Evolutionary conservation across 2,888 invertebrate species (phyloP).

Genomic region (Pollenia amentaria): DNA sequence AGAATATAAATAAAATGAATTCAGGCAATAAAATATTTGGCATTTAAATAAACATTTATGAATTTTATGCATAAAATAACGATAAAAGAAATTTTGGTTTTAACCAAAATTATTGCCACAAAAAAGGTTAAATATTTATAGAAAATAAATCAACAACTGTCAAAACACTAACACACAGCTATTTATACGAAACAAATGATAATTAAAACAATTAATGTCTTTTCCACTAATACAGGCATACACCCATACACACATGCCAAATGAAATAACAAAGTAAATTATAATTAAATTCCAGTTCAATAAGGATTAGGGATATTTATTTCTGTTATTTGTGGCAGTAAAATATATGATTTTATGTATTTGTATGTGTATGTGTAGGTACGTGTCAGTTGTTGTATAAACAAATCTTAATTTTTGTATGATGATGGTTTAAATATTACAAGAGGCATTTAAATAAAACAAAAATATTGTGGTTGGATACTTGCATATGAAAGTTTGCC

Average conservation of each 20-base stretch:
- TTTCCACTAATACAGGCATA: conserved; percentile 17
- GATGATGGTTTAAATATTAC: conserved; percentile 29
- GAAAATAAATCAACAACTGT: conserved; percentile 64
- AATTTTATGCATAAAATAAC: conserved; percentile 59
- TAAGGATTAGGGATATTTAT: conserved; percentile 40
- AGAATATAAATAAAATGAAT: conserved; percentile 32
- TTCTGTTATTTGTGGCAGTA: conserved; percentile 1
- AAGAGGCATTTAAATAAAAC: conserved; percentile 34
- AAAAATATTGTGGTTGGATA: conserved; percentile 30
- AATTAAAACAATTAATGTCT: conserved; percentile 70
- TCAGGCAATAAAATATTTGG: conserved; percentile 27
- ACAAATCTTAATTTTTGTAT: conserved; percentile 44
- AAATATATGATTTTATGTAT: conserved; percentile 1
- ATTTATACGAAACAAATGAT: conserved; percentile 34
- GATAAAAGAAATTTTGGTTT: conserved; percentile 41
- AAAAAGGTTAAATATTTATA: background rate
- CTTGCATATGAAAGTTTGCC: conserved; percentile 22
- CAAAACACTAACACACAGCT: conserved; percentile 18
- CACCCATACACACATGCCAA: background rate
- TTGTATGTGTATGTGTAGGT: conserved; percentile 10
- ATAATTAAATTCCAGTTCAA: conserved; percentile 70
- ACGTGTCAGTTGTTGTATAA: background rate
- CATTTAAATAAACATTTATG: conserved; percentile 35
- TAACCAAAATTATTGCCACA: background rate
- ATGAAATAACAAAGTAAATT: conserved; percentile 54